These are phyloP conservation scores for Siniperca scherzeri DNA, from an alignment of 2,797 vertebrate species.

Conservation along the genomic window DNA sequence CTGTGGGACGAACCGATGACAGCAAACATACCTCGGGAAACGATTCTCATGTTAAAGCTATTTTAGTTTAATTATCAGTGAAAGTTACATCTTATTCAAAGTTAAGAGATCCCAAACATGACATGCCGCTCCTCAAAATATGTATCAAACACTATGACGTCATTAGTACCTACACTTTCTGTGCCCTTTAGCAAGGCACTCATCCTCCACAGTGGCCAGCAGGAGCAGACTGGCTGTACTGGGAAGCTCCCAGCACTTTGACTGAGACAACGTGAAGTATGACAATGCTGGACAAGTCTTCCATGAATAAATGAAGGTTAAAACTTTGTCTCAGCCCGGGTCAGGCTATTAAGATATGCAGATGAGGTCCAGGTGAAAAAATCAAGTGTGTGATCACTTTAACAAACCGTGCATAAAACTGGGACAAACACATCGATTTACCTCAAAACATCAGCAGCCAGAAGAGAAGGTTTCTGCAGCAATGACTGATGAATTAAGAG, in stretches of 20 bases:
- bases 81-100: not conserved
- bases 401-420: constrained; percentile 37
- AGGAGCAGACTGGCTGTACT: not conserved
- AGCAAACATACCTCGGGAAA: not conserved
- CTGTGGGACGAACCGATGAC: not conserved
- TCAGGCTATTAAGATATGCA: constrained; percentile 39
- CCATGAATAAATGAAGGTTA: constrained; percentile 26
- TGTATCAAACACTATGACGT: not conserved
- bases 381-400: constrained; percentile 3
- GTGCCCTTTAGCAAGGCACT: not conserved
- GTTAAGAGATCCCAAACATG: not conserved
- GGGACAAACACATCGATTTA: not conserved
- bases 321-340: constrained; percentile 25
- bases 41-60: not conserved
- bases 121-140: not conserved
- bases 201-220: not conserved
- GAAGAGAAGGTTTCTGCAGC: too few relatives aligned
- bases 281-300: constrained; percentile 4
- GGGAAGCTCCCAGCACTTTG: not conserved
- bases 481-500: not conserved
- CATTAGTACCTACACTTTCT: not conserved
- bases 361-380: constrained; percentile 34
- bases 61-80: not conserved
- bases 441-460: not conserved
- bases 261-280: accelerated